These are phyloP conservation scores for Ectobius pallidus DNA, from an alignment of 2,888 invertebrate genomes.

Conservation along the genomic window DNA sequence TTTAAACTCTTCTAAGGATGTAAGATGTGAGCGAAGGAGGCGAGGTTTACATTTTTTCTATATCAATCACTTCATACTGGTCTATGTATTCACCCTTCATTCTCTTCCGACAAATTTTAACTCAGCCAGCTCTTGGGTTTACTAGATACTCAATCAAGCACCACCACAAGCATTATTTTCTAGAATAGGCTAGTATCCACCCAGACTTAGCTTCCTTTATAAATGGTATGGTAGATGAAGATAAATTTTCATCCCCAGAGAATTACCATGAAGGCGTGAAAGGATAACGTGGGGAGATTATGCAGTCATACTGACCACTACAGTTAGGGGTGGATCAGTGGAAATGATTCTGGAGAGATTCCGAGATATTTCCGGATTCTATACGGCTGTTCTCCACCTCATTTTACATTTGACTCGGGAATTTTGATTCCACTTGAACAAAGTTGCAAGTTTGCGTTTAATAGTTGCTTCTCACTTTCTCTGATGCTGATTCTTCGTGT, in stretches of 20 bases:
- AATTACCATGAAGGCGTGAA: conserved; percentile 10
- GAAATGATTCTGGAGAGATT: neutral
- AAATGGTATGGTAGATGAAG: conserved; percentile 17
- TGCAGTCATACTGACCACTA: neutral
- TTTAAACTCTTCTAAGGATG: too few species aligned
- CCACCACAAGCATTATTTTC: neutral
- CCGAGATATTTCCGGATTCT: too few species aligned
- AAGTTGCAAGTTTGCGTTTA: too few species aligned
- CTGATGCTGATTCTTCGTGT: too few species aligned
- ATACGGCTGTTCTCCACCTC: too few species aligned
- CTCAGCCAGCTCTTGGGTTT: neutral
- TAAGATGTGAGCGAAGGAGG: too few species aligned
- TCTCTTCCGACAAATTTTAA: conserved; percentile 1
- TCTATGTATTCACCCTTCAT: too few species aligned
- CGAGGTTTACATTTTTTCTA: too few species aligned
- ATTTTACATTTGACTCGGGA: too few species aligned
- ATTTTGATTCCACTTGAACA: too few species aligned
- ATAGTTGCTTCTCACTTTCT: too few species aligned
- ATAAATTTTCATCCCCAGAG: conserved; percentile 21
- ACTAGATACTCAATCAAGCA: neutral
- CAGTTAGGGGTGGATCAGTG: neutral
- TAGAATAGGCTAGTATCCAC: neutral
- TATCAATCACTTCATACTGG: too few species aligned
- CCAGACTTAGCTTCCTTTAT: neutral
- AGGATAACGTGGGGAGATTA: neutral